A percentile compares a stretch with the other conserved stretches of the same genome.
These are phyloP conservation scores for Thalassoma bifasciatum DNA, from an alignment of 2,113 vertebrate species.

Conservation along the genomic window DNA sequence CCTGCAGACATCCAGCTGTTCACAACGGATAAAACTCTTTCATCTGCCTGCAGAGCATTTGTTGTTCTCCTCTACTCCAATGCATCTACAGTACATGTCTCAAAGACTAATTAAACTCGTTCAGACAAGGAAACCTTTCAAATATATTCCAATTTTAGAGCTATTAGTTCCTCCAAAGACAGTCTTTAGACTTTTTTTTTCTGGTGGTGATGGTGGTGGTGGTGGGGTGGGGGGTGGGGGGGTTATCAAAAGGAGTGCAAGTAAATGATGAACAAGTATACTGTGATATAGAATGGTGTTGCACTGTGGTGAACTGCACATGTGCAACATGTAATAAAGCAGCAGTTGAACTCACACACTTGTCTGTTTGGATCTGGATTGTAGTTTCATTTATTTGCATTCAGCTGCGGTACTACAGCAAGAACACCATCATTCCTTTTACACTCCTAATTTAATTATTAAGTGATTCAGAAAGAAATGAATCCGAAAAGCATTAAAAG, in stretches of 20 bases:
- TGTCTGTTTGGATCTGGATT: background rate
- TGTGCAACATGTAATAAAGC: too few species aligned
- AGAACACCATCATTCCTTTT: background rate
- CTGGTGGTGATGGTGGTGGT: too few species aligned
- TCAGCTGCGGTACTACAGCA: background rate
- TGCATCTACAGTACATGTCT: conserved; percentile 30
- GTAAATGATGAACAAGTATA: conserved; percentile 1
- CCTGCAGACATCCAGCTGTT: conserved; percentile 49
- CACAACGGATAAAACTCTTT: conserved; percentile 58
- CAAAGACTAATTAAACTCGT: conserved; percentile 38
- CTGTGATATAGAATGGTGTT: too few species aligned
- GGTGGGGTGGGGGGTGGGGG: too few species aligned
- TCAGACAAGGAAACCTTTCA: conserved; percentile 1
- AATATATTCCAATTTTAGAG: background rate
- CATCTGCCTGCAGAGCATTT: conserved; percentile 20
- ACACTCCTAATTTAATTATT: background rate
- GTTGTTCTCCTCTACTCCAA: conserved; percentile 24
- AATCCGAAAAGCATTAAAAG: background rate
- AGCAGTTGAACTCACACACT: too few species aligned
- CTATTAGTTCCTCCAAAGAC: background rate
- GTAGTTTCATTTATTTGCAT: background rate
- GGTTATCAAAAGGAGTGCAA: background rate
- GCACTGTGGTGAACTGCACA: too few species aligned
- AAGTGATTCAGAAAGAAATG: background rate
- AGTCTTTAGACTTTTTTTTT: too few species aligned